Percentiles rank a stretch among this genome's conserved stretches.
phyloP scores from a whole-genome alignment of 1,140 invertebrate genomes.

The Thaumatotibia leucotreta region DNA sequence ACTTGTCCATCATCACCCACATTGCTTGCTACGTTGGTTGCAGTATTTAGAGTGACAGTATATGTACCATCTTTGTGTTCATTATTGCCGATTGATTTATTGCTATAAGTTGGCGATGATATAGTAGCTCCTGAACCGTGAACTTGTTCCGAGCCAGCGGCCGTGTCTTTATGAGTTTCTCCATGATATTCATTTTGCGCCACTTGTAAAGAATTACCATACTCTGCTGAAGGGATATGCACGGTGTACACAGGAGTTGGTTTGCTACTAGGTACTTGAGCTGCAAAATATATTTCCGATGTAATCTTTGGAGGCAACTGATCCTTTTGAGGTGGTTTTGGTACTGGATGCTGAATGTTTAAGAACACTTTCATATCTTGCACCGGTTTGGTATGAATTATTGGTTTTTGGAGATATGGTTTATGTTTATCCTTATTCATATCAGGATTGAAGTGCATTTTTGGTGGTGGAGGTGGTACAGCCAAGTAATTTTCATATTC shows the following conservation, averaged over 20 bases:
- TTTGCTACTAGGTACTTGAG: slow-evolving; percentile 56
- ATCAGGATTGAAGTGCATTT: slow-evolving; percentile 46
- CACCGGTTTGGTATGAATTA: slow-evolving; percentile 55
- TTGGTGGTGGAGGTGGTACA: slow-evolving; percentile 67
- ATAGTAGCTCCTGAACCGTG: slow-evolving; percentile 23
- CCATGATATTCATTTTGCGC: slow-evolving; percentile 20
- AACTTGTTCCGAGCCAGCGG: slow-evolving; percentile 16
- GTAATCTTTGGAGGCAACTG: slow-evolving; percentile 66
- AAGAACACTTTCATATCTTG: slow-evolving; percentile 65
- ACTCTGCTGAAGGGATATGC: slow-evolving; percentile 41
- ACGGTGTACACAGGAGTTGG: slow-evolving; percentile 54
- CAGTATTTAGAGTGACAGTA: slow-evolving; percentile 54
- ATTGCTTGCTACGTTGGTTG: slow-evolving; percentile 48
- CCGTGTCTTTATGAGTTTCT: not conserved
- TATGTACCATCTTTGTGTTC: slow-evolving; percentile 43
- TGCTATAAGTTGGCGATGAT: slow-evolving; percentile 34
- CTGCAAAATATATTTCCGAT: slow-evolving; percentile 73
- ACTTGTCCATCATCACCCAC: slow-evolving; percentile 39
- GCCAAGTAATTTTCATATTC: slow-evolving; percentile 72
- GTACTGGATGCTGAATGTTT: slow-evolving; percentile 61
- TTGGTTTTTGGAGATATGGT: slow-evolving; percentile 46
- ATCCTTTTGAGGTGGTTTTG: slow-evolving; percentile 38
- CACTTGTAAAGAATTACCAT: slow-evolving; percentile 25
- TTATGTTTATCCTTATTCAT: slow-evolving; percentile 49
- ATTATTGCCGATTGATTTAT: slow-evolving; percentile 35